Percentiles rank a stretch among this genome's conserved stretches.
These are phyloP conservation scores for Leucopternis melanops DNA, from an alignment of 2,113 vertebrate species.

Conservation along the genomic window DNA sequence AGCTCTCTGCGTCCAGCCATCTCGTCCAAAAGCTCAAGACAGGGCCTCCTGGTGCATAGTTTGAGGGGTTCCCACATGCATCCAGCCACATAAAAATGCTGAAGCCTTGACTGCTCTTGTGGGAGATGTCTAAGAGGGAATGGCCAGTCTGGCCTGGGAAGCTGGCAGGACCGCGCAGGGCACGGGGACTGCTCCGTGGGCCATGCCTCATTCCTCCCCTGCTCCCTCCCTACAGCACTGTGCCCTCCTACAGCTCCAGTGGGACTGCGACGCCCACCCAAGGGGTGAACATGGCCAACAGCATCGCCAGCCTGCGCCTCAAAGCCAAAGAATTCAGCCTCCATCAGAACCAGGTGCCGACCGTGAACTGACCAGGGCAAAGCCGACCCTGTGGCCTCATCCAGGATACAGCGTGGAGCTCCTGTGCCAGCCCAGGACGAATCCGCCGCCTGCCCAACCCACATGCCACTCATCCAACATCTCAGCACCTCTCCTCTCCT, in stretches of 20 bases:
- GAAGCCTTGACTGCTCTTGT: conserved; percentile 1
- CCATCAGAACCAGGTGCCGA: conserved; percentile 80
- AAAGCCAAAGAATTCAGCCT: conserved; percentile 86
- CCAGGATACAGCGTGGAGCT: neutral
- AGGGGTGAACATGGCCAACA: conserved; percentile 82
- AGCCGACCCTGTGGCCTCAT: neutral
- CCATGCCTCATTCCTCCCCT: neutral
- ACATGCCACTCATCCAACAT: neutral
- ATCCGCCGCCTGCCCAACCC: neutral
- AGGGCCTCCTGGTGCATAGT: neutral
- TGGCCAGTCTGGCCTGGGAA: neutral
- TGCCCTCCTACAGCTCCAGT: conserved; percentile 76
- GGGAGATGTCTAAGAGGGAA: conserved; percentile 4
- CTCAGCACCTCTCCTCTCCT: conserved; percentile 25
- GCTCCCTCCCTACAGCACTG: conserved; percentile 56
- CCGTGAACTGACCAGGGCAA: conserved; percentile 75
- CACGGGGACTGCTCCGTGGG: neutral
- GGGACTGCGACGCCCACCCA: conserved; percentile 55
- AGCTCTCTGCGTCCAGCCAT: neutral
- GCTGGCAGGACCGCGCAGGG: neutral
- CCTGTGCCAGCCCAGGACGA: neutral
- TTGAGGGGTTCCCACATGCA: conserved; percentile 30
- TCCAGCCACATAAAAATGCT: conserved; percentile 13
- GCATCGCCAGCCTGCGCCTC: conserved; percentile 81
- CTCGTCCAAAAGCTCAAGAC: neutral